A percentile compares a stretch with the other conserved stretches of the same genome.
Evolutionary conservation across 92 coral and sea anemone species (phyloP).

Genomic region (Parazoanthus darwini): DNA sequence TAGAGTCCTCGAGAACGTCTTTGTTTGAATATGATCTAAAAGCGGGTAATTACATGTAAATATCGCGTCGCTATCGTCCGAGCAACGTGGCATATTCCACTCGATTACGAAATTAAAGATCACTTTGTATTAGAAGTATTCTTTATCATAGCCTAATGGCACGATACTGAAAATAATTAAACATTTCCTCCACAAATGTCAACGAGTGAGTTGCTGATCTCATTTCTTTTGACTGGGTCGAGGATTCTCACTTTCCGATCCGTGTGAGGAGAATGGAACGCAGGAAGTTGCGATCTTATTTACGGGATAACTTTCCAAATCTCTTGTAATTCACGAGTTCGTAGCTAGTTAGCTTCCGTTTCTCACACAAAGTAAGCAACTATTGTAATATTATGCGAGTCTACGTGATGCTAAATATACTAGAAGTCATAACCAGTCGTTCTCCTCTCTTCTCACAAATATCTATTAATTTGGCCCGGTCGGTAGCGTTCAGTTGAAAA

Average conservation of each 20-base stretch:
- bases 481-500: not conserved
- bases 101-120: not conserved
- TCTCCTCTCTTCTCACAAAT: too few relatives aligned
- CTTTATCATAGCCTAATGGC: not conserved
- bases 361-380: not conserved
- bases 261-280: not conserved
- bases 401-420: not conserved
- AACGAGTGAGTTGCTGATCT: not conserved
- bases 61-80: constrained; percentile 1
- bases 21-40: not conserved
- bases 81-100: constrained; percentile 35
- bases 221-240: not conserved
- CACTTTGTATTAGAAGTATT: not conserved
- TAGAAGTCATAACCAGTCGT: not conserved
- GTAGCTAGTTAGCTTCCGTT: not conserved
- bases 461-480: not conserved
- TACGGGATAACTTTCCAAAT: constrained; percentile 1
- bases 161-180: not conserved
- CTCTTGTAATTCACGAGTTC: not conserved
- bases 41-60: constrained; percentile 34
- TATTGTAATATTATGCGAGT: not conserved
- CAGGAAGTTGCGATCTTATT: constrained; percentile 18
- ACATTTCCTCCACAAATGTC: not conserved
- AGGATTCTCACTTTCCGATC: not conserved
- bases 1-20: not conserved